Evolutionary conservation across 2,888 invertebrate species (phyloP), one percentile per base, ranked within the genome.

Genomic region (Pristionchus japonicus): DNA sequence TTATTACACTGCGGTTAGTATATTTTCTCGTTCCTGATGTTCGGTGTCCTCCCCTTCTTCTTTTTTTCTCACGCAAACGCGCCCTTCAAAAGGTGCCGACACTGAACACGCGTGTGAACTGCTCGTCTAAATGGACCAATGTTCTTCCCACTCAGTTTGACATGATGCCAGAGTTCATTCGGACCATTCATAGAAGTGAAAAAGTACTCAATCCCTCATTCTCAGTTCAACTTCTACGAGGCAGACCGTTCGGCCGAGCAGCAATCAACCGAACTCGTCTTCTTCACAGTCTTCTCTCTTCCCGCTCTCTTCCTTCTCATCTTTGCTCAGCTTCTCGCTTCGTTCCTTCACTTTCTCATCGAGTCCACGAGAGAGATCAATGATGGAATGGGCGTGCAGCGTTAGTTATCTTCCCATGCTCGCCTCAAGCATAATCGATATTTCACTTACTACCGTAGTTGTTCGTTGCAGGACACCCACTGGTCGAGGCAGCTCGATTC

Each of bases 241-340:
- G 82, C 82, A 6, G 82, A 52, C 31, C 82, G 82, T 4, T 23
- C 49, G 1, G 27, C 52, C 0, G 82, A 83, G 31, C 52, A 83
- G 9, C 52, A 83, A 23, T 52, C 82, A 2, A 83, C 52, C 34
- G 52, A 34, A 34, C 49, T 83, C 17, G 52, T 83, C 17, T 83
- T 83, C 52, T 83, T 83, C 82, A 83, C 82, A 11, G 82, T 83
- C 52, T 83, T 83, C 52, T 83, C 82, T 17, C 49, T 83, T 83
- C 82, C 82, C 11, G 23, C 52, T 31, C 52, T 83, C 11, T 34
- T 23, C n/a, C 82, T 83, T 31, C 49, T 83, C 34, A 83, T 83
- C 9, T 31, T 83, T 31, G 52, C 52, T 9, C 34, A 52, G 34
- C 3, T 52, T 31, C 49, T 83, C 49, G 49, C 23, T 15, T 34